phyloP scores from a whole-genome alignment of 2,888 invertebrate species.

The Drosophila koepferae region DNA sequence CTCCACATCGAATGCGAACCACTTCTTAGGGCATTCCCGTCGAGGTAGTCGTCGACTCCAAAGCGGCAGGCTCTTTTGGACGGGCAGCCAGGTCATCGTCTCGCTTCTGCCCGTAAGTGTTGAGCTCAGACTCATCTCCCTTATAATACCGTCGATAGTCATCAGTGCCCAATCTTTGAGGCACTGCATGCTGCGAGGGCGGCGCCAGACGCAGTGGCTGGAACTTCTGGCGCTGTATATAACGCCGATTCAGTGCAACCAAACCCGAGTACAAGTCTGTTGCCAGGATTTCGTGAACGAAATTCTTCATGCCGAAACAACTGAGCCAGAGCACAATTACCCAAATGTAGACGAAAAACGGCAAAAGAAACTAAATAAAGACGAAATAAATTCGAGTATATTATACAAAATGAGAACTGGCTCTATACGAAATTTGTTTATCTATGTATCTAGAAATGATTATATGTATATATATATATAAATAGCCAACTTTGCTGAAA shows the following conservation, averaged over 20 bases:
- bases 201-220: not conserved
- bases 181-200: conserved; percentile 10
- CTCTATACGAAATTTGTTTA: not conserved
- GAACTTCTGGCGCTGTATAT: conserved; percentile 9
- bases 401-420: not conserved
- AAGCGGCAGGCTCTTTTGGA: conserved; percentile 60
- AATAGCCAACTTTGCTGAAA: not conserved
- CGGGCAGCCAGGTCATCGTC: conserved; percentile 72
- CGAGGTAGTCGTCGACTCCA: conserved; percentile 78
- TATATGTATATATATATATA: not conserved
- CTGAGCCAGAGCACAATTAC: not conserved
- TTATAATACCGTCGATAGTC: conserved; percentile 51
- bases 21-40: conserved; percentile 82
- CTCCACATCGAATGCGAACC: conserved; percentile 88
- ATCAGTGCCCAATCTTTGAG: conserved; percentile 3
- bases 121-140: conserved; percentile 17
- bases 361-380: not conserved
- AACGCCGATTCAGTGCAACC: not conserved
- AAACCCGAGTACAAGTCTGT: not conserved
- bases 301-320: conserved; percentile 33
- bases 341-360: not conserved
- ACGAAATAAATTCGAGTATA: conserved; percentile 12
- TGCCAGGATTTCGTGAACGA: conserved; percentile 31
- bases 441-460: too few relatives aligned
- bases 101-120: conserved; percentile 48